Evolutionary conservation across 2,888 invertebrate species (phyloP), one percentile per base, ranked within the genome.

Genomic region (Tetranychus truncatus): DNA sequence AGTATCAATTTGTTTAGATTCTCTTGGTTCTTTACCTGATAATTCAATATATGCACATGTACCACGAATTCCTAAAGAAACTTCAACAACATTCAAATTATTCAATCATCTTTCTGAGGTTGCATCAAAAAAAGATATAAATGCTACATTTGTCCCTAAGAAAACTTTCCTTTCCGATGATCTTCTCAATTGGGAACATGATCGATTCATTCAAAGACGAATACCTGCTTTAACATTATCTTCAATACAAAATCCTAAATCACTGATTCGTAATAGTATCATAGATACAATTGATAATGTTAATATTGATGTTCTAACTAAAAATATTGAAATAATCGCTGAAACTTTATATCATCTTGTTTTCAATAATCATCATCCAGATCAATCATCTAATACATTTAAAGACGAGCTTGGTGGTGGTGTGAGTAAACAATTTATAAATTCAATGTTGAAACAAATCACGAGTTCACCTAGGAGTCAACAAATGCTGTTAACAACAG

Each of bases 101-200:
- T 82, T 83, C 66, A 81, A 85, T 81, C 81, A 77, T 76, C 76
- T 78, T 1, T 24, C 74, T 15, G 75, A 77, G 66, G 66, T 75
- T 21, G 75, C 76, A 69, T 66, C 66, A 11, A 15, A 71, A 15
- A 34, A 73, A 65, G 79, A 84, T 1, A 82, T 85, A 0, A 84
- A 84, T 6, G 85, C 89, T 15, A 88, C 89, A 77, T 86, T 90
- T 72, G 87, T 89, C 8, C 95, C 96, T 81, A 96, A 96, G 84
- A 97, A 97, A 85, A 97, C 99, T 80, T 95, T 95, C 85, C 84
- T 97, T 75, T 94, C 93, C 0, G 94, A 95, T 74, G 91, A 92
- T 79, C 86, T 89, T 75, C 83, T 95, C 45, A 91, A 94, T 0
- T 99, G 97, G 97, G 95, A 96, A 81, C 97, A 99, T 81, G 97